These are phyloP conservation scores for Brachyalestes nurse DNA, from an alignment of 2,797 vertebrate genomes.

Conservation along the genomic window DNA sequence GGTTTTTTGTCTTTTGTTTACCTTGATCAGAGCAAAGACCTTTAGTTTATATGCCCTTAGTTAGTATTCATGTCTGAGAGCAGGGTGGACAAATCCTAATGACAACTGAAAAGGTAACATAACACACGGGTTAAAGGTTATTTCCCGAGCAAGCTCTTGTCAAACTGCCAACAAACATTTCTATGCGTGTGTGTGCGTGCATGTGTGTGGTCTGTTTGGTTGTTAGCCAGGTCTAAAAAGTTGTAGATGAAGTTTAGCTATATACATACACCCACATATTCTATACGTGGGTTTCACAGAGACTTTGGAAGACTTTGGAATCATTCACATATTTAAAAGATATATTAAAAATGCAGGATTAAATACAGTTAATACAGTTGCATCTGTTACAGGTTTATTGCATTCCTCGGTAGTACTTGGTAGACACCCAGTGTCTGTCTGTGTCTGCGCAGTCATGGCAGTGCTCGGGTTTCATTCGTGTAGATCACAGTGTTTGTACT, in stretches of 20 bases:
- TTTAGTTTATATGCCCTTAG: background rate
- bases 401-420: too few species aligned
- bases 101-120: constrained; percentile 22
- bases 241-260: too few species aligned
- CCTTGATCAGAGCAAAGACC: background rate
- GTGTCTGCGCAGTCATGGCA: background rate
- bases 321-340: too few species aligned
- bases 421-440: background rate
- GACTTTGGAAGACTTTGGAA: too few species aligned
- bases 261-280: too few species aligned
- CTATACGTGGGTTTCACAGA: too few species aligned
- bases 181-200: background rate
- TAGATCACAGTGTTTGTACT: background rate
- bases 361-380: too few species aligned
- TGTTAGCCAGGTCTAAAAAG: too few species aligned
- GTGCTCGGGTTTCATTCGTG: background rate
- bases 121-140: constrained; percentile 13
- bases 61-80: constrained; percentile 3
- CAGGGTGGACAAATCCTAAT: background rate
- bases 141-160: background rate
- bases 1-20: background rate
- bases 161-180: background rate
- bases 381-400: too few species aligned
- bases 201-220: too few species aligned
- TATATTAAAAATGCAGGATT: too few species aligned